Percentiles rank a stretch among this genome's conserved stretches.
These are phyloP conservation scores for Aelia acuminata DNA, from an alignment of 2,888 invertebrate genomes.

Conservation along the genomic window DNA sequence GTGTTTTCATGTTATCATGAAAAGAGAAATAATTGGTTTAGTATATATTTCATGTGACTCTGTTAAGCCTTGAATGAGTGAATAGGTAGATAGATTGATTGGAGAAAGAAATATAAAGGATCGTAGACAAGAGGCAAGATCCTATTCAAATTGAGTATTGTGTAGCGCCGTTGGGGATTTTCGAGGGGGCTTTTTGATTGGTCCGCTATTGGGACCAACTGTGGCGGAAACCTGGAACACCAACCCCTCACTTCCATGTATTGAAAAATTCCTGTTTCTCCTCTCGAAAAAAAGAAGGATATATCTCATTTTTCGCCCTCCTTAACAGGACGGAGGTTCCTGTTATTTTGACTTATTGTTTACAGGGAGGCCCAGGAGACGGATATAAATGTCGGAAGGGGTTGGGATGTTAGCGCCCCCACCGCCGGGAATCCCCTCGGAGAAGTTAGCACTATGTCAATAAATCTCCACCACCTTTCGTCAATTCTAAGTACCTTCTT, in stretches of 20 bases:
- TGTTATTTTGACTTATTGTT: slow-evolving; percentile 38
- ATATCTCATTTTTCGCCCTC: background rate
- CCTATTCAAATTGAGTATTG: slow-evolving; percentile 43
- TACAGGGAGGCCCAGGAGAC: background rate
- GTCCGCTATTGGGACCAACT: slow-evolving; percentile 23
- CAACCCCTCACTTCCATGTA: background rate
- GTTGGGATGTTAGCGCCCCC: background rate
- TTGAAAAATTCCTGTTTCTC: slow-evolving; percentile 39
- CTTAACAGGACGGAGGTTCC: slow-evolving; percentile 4
- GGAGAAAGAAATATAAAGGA: background rate
- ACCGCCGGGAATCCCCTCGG: background rate
- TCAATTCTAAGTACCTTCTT: background rate
- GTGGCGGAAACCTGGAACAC: background rate
- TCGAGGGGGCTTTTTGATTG: background rate
- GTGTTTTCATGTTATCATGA: too few species aligned
- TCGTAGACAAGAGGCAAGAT: slow-evolving; percentile 1
- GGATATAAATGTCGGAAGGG: background rate
- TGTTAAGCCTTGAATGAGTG: background rate
- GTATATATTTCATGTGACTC: background rate
- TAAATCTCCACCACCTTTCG: slow-evolving; percentile 21
- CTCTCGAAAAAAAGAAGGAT: slow-evolving; percentile 7
- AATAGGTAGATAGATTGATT: background rate
- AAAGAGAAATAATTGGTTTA: too few species aligned
- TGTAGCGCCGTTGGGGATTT: background rate
- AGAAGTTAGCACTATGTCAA: background rate